Percentiles rank a stretch among this genome's conserved stretches.
Evolutionary conservation across 2,113 vertebrate genomes (phyloP).

Genomic region (Engystomops pustulosus): DNA sequence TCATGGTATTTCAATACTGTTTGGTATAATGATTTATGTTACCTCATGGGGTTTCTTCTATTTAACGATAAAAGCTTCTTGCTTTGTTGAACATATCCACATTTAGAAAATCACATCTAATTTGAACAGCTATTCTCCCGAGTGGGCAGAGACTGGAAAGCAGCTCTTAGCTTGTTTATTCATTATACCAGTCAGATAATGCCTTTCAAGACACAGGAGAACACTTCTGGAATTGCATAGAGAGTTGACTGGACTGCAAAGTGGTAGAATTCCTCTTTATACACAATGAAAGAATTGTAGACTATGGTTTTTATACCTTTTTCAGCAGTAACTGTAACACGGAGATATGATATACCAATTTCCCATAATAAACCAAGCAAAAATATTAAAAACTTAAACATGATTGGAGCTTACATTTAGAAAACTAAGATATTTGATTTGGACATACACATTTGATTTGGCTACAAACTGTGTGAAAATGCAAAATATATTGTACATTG

Average conservation of each 20-base stretch:
- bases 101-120: slow-evolving; percentile 60
- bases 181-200: slow-evolving; percentile 56
- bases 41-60: slow-evolving; percentile 52
- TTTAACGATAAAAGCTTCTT: slow-evolving; percentile 60
- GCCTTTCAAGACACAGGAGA: slow-evolving; percentile 50
- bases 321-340: neutral
- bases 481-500: neutral
- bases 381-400: neutral
- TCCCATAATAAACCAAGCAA: neutral
- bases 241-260: slow-evolving; percentile 36
- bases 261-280: slow-evolving; percentile 32
- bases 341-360: neutral
- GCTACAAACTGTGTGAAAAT: too few species aligned
- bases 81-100: slow-evolving; percentile 55
- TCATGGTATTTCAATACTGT: slow-evolving; percentile 37
- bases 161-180: slow-evolving; percentile 58
- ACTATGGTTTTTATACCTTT: neutral
- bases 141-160: slow-evolving; percentile 52
- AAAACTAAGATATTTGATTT: neutral
- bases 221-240: slow-evolving; percentile 50
- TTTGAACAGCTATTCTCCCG: slow-evolving; percentile 57
- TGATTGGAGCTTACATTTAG: neutral
- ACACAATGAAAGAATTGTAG: slow-evolving; percentile 6
- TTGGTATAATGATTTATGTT: slow-evolving; percentile 49
- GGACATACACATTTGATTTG: neutral